These are phyloP conservation scores for Sprattus sprattus DNA, from an alignment of 2,113 vertebrate genomes.

Conservation along the genomic window DNA sequence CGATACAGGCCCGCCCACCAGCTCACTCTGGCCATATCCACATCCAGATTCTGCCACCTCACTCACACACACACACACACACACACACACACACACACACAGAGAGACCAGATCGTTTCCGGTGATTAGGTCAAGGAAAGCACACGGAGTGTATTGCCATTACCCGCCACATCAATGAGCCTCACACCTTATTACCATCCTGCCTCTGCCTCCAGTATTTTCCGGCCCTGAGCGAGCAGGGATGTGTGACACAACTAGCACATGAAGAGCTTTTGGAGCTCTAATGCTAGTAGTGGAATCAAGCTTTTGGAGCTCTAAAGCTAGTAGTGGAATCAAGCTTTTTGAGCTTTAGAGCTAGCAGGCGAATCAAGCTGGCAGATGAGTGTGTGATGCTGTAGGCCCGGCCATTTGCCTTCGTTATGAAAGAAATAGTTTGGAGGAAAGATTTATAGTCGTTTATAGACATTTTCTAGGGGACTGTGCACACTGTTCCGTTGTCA, in stretches of 20 bases:
- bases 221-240: neutral
- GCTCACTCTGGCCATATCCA: neutral
- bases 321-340: no score
- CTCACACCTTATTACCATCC: constrained; percentile 29
- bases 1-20: constrained; percentile 27
- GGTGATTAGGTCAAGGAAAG: constrained; percentile 42
- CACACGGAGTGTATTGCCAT: constrained; percentile 38
- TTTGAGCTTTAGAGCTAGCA: no score
- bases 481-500: no score
- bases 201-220: neutral
- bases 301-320: no score
- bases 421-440: no score
- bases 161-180: constrained; percentile 46
- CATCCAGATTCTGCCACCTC: neutral
- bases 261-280: neutral
- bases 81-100: neutral
- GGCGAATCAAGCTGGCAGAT: no score
- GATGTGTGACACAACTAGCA: neutral
- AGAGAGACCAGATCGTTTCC: constrained; percentile 30
- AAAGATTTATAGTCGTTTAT: no score
- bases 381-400: no score
- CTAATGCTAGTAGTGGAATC: no score
- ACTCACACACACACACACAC: neutral
- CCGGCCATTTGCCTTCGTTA: no score
- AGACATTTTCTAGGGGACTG: no score